Evolutionary conservation across 2,888 invertebrate genomes (phyloP).

Genomic region (Daptonema setosum): DNA sequence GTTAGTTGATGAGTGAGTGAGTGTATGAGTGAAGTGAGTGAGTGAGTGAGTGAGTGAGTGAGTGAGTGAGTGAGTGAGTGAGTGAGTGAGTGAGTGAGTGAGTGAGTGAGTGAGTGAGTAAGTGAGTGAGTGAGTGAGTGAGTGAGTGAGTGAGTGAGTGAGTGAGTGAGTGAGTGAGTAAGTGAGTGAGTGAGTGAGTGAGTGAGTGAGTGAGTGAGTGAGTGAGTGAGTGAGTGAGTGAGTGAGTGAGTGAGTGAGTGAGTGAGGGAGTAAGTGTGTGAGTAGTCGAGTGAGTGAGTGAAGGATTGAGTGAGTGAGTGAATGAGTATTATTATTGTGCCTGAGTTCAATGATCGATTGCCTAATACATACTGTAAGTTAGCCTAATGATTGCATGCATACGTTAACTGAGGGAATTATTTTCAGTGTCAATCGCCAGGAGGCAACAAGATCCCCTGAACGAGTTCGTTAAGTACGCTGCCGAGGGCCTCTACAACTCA

Average conservation of each 20-base stretch:
- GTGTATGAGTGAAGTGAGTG: slow-evolving; percentile 1
- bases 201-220: slow-evolving; percentile 1
- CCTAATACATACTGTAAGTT: no score
- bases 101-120: neutral
- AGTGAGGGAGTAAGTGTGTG: neutral
- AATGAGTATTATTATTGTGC: neutral
- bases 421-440: no score
- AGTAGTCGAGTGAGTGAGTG: neutral
- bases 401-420: no score
- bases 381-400: no score
- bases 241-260: slow-evolving; percentile 7
- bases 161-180: slow-evolving; percentile 1
- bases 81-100: neutral
- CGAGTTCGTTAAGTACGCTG: no score
- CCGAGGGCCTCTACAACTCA: no score
- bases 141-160: neutral
- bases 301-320: neutral
- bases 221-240: neutral
- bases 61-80: slow-evolving; percentile 1
- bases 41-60: slow-evolving; percentile 1
- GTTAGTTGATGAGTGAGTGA: no score
- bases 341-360: no score
- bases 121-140: neutral
- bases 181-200: slow-evolving; percentile 1
- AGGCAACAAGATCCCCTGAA: no score